Evolutionary conservation across 2,797 vertebrate genomes (phyloP).

Genomic region (Glossophaga mutica): DNA sequence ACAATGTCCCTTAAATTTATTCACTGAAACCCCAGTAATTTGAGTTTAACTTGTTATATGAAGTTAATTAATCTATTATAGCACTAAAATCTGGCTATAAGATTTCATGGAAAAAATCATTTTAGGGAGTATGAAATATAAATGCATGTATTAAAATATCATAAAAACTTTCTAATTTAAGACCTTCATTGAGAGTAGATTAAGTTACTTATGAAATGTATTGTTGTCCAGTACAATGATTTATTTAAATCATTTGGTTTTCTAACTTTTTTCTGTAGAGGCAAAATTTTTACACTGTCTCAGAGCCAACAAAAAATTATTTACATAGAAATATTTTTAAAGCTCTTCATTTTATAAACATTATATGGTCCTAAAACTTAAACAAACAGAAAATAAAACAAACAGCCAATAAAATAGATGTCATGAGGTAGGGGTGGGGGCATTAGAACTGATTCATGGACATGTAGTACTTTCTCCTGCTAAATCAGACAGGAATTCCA

Average conservation of each 20-base stretch:
- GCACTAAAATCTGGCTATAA: not conserved
- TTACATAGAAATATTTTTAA: slow-evolving; percentile 1
- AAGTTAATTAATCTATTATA: not conserved
- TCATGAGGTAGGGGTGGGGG: not conserved
- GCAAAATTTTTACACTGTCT: slow-evolving; percentile 33
- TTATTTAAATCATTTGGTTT: slow-evolving; percentile 12
- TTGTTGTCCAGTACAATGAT: not conserved
- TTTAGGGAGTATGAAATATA: slow-evolving; percentile 17
- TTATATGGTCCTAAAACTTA: not conserved
- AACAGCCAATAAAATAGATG: not conserved
- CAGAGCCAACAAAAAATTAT: not conserved
- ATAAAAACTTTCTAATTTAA: not conserved
- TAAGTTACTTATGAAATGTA: not conserved
- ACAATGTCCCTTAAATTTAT: not conserved
- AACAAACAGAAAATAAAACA: not conserved
- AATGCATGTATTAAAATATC: not conserved
- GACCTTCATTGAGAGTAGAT: not conserved
- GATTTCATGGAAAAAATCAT: not conserved
- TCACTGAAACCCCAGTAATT: not conserved
- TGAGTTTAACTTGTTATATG: slow-evolving; percentile 19
- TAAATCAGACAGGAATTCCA: slow-evolving; percentile 31
- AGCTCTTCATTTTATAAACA: slow-evolving; percentile 22
- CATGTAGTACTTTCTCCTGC: not conserved
- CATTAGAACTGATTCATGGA: not conserved
- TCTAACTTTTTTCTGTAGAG: slow-evolving; percentile 9